Base-by-base conservation (phyloP, 2,888 invertebrate species). In the Ctena decussata region DNA sequence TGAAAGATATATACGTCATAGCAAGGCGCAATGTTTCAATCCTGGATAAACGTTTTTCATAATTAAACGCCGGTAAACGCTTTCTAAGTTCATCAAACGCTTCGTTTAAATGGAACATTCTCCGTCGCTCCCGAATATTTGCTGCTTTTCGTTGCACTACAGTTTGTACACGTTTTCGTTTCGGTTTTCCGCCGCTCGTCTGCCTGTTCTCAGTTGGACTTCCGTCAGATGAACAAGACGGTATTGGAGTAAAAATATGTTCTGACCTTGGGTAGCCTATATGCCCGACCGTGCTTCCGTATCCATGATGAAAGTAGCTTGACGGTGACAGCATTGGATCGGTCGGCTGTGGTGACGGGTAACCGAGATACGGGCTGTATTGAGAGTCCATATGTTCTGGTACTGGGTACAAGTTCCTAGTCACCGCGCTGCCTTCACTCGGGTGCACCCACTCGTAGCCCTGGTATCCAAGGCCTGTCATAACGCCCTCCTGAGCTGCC, bases 1-100 rank as follows among this genome's bases (percentile, higher is more conserved):
- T 99, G 96, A 99, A 99, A 87, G 98, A 98, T 93, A 99, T 99
- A 96, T 99, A 99, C 0, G 98, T 99, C 94, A 99, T 99, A 77
- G 99, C 99, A 92, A 99, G 96, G 0, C 99, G 97, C 0, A 99
- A 96, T 0, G 99, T 99, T 96, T 99, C 99, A 27, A 95, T 95
- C 15, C 95, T 82, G 1, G 94, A 94, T 35, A 94, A 90, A 37
- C 93, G 90, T 84, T 94, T 94, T 86, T 95, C 94, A 84, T 94
- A 93, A 79, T 94, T 94, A 86, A 95, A 94, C 18, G 93, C 94
- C 12, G 95, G 95, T 6, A 95, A 87, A n/a, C 92, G 89, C 78
- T 93, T 92, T 57, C 94, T 80, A 2, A 95, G 90, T 44, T 89
- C 89, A 79, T 94, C 94, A 83, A 95, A 95, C 1, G 95, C 94